A percentile compares a stretch with the other conserved stretches of the same genome.
These are phyloP conservation scores for Dromococcyx pavoninus DNA, from an alignment of 2,797 vertebrate genomes.

Conservation along the genomic window DNA sequence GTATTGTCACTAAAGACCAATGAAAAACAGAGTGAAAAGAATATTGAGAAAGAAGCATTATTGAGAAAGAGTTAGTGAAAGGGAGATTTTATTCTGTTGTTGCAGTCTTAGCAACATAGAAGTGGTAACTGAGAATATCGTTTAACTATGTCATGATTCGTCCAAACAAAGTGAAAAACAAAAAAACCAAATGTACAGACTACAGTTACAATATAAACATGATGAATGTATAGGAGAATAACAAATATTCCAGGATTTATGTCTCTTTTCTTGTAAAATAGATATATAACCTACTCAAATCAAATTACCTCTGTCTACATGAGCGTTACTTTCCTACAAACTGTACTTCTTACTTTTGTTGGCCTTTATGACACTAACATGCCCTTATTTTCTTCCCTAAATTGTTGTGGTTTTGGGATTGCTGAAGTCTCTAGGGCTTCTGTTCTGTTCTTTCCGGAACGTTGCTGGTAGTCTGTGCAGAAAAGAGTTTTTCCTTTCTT, in stretches of 20 bases:
- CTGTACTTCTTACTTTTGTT: neutral
- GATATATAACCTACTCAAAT: neutral
- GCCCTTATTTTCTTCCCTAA: neutral
- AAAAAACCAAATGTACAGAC: neutral
- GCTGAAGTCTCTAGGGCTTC: neutral
- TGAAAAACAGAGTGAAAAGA: neutral
- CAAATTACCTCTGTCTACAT: neutral
- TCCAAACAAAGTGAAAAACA: neutral
- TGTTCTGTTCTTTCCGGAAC: neutral
- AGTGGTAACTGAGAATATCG: neutral
- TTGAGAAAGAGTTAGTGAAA: neutral
- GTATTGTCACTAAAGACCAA: neutral
- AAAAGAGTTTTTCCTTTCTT: neutral
- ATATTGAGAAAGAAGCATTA: neutral
- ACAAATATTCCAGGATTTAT: neutral
- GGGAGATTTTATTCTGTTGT: neutral
- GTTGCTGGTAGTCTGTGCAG: fast-evolving
- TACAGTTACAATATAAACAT: neutral
- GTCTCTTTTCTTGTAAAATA: neutral
- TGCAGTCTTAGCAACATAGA: neutral
- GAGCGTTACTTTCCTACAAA: neutral
- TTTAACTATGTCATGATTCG: neutral
- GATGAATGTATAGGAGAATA: neutral
- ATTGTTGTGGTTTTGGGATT: neutral
- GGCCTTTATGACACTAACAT: neutral